Evolutionary conservation across 1,140 invertebrate species (phyloP).

Genomic region (Drosophila leontia): DNA sequence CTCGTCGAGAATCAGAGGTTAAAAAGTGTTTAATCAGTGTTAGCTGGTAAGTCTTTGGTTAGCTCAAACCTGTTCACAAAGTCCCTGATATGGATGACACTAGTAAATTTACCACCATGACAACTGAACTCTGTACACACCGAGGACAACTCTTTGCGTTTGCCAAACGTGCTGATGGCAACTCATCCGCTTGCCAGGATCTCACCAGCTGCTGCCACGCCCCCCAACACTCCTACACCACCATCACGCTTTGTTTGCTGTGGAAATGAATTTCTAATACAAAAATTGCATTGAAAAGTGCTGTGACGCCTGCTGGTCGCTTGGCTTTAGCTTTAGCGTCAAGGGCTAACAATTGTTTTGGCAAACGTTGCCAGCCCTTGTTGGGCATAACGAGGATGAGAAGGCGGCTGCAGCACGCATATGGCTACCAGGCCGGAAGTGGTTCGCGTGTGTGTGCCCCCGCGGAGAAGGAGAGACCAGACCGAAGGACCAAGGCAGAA

Average conservation of each 20-base stretch:
- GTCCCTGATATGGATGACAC: conserved; percentile 43
- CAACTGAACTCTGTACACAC: conserved; percentile 44
- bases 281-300: conserved; percentile 78
- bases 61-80: no score
- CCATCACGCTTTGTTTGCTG: conserved; percentile 36
- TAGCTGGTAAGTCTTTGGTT: no score
- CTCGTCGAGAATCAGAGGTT: no score
- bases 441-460: conserved; percentile 62
- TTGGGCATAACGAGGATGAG: background rate
- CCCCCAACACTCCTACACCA: background rate
- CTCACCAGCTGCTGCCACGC: conserved; percentile 52
- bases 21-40: no score
- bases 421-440: conserved; percentile 58
- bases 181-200: conserved; percentile 56
- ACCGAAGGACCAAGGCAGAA: conserved; percentile 23
- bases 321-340: conserved; percentile 38
- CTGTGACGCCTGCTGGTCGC: conserved; percentile 43
- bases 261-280: conserved; percentile 82
- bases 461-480: conserved; percentile 14
- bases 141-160: conserved; percentile 41
- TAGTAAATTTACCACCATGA: conserved; percentile 57
- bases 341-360: conserved; percentile 74
- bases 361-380: conserved; percentile 67
- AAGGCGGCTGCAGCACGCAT: conserved; percentile 27
- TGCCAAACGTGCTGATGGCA: conserved; percentile 64